Evolutionary conservation across 2,797 vertebrate species (phyloP), one percentile per base, ranked within the genome.

Genomic region (Cynodonichthys magdalenae): DNA sequence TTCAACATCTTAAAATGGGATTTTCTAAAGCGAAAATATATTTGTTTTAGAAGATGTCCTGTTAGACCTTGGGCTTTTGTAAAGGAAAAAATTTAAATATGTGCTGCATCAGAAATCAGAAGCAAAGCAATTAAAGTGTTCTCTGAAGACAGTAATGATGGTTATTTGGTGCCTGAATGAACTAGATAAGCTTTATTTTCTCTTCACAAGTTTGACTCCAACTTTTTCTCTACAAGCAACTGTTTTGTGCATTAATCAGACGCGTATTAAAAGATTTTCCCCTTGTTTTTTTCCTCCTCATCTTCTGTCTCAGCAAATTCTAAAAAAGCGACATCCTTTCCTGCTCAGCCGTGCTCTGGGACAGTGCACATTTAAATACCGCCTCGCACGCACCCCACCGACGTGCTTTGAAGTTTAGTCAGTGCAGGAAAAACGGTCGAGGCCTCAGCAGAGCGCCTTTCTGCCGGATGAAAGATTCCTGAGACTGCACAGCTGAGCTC

Each of bases 391-490:
- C 75, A 75, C 51, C 15, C 10, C 75, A 2, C 24, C 24, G 71
- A 59, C 27, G 48, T 34, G 48, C 77, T 89, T 89, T 89, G 85
- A 90, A 83, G 79, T 85, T 9, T 74, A 71, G 58, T 86, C 78
- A 69, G 68, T 70, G 82, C 82, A 61, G 70, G 52, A 60, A 69
- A 69, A 70, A 71, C 11, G 27, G 49, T 60, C 6, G 1, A 53
- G 62, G 75, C 85, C 87, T 87, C 87, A 71, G 65, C 64, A 83
- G 82, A 80, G 64, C 71, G 81, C 48, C 10, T 79, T 75, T 83
- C 85, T 78, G 79, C 62, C 19, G 64, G 88, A 89, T 90, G 74
- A 89, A 85, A 85, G 76, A 80, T 79, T 67, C 70, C 71, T 44
- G 72, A 83, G 80, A 74, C 79, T 80, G 76, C 81, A 74, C 71